Evolutionary conservation across 2,113 vertebrate genomes (phyloP).

Genomic region (Oryzias woworae): DNA sequence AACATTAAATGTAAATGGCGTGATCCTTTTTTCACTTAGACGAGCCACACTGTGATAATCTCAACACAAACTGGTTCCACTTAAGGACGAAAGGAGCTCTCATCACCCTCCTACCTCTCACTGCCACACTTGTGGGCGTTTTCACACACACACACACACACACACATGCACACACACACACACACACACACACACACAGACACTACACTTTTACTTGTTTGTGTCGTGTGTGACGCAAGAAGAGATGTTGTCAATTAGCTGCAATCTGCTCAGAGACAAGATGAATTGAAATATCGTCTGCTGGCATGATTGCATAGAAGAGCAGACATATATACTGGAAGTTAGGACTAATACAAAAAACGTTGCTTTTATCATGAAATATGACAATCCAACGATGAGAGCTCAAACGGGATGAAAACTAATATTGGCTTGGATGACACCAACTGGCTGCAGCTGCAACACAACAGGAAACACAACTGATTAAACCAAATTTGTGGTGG

Average conservation of each 20-base stretch:
- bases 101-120: slow-evolving; percentile 46
- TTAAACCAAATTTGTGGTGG: slow-evolving; percentile 8
- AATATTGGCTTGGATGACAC: neutral
- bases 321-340: slow-evolving; percentile 10
- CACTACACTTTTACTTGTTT: slow-evolving; percentile 52
- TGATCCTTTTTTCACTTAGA: slow-evolving; percentile 8
- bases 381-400: neutral
- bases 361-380: neutral
- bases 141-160: slow-evolving; percentile 42
- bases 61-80: slow-evolving; percentile 38
- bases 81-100: slow-evolving; percentile 38
- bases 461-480: neutral
- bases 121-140: slow-evolving; percentile 45
- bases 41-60: slow-evolving; percentile 39
- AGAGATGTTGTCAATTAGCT: slow-evolving; percentile 55
- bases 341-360: slow-evolving; percentile 7
- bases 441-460: slow-evolving; percentile 16
- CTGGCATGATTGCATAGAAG: slow-evolving; percentile 37
- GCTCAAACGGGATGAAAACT: neutral
- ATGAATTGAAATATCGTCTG: slow-evolving; percentile 44
- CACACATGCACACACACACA: slow-evolving; percentile 11
- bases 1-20: neutral
- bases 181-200: slow-evolving; percentile 9
- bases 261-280: slow-evolving; percentile 27
- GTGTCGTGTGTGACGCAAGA: slow-evolving; percentile 58